phyloP scores from a whole-genome alignment of 2,113 vertebrate species.

The Guaruba guarouba region DNA sequence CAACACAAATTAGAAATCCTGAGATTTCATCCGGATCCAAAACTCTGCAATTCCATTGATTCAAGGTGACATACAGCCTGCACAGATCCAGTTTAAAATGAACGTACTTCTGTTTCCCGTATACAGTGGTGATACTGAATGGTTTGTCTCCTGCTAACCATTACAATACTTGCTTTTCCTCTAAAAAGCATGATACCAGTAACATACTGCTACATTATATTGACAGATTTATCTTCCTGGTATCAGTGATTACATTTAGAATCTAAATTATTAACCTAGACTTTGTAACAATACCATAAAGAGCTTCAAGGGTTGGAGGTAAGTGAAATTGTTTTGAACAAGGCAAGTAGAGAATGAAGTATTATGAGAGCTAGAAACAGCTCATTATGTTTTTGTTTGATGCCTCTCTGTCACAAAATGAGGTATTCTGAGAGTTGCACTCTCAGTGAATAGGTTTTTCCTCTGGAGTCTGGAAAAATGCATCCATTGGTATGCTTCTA shows the following conservation, averaged over 20 bases:
- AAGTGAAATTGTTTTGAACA: neutral
- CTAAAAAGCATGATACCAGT: neutral
- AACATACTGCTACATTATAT: neutral
- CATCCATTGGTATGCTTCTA: neutral
- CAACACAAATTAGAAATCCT: neutral
- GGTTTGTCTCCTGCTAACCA: neutral
- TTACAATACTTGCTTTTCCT: neutral
- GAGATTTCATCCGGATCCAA: neutral
- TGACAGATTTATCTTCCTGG: neutral
- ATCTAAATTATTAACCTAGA: neutral
- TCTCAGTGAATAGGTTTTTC: neutral
- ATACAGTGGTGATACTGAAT: neutral
- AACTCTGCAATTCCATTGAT: neutral
- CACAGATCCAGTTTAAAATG: neutral
- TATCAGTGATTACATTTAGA: neutral
- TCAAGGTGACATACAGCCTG: neutral
- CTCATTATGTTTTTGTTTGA: neutral
- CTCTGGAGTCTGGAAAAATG: neutral
- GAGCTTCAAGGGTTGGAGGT: neutral
- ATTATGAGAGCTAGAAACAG: neutral
- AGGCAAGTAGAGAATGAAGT: neutral
- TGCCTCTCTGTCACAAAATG: neutral
- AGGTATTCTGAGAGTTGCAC: neutral
- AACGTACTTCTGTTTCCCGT: neutral
- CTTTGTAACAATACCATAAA: neutral